phyloP scores from a whole-genome alignment of 2,797 vertebrate species.

The Bradypus variegatus region DNA sequence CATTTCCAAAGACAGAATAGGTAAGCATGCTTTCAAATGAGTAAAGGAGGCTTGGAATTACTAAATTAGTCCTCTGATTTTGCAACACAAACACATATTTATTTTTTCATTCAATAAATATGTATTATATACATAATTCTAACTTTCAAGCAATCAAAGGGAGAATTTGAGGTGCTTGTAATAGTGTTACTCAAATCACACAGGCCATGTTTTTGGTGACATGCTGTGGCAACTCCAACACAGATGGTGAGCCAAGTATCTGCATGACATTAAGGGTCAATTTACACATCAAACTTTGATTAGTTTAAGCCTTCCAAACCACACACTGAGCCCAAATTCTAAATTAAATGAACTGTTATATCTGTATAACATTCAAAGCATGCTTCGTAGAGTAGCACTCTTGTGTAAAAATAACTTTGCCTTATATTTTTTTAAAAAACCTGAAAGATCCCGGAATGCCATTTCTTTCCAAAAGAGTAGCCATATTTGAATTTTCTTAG shows the following conservation, averaged over 20 bases:
- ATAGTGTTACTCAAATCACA: not conserved
- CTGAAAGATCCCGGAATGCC: slow-evolving; percentile 64
- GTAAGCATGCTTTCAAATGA: slow-evolving; percentile 20
- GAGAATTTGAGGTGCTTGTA: not conserved
- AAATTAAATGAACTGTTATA: slow-evolving; percentile 39
- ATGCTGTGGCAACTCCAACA: not conserved
- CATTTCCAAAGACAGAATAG: not conserved
- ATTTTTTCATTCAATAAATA: not conserved
- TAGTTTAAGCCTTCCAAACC: not conserved
- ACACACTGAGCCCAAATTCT: not conserved
- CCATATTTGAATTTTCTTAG: slow-evolving; percentile 70
- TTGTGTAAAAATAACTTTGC: slow-evolving; percentile 63
- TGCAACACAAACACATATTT: not conserved
- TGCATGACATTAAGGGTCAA: not conserved
- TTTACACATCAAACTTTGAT: not conserved
- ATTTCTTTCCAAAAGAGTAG: slow-evolving; percentile 68
- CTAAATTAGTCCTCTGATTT: not conserved
- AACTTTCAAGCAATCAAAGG: not conserved
- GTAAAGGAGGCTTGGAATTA: not conserved
- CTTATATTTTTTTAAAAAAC: slow-evolving; percentile 56
- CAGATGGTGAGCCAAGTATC: not conserved
- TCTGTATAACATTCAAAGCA: slow-evolving; percentile 38
- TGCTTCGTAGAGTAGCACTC: slow-evolving; percentile 51
- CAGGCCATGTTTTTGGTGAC: not conserved
- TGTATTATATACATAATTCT: not conserved